Evolutionary conservation across 2,113 vertebrate species (phyloP).

Genomic region (Camelus dromedarius): DNA sequence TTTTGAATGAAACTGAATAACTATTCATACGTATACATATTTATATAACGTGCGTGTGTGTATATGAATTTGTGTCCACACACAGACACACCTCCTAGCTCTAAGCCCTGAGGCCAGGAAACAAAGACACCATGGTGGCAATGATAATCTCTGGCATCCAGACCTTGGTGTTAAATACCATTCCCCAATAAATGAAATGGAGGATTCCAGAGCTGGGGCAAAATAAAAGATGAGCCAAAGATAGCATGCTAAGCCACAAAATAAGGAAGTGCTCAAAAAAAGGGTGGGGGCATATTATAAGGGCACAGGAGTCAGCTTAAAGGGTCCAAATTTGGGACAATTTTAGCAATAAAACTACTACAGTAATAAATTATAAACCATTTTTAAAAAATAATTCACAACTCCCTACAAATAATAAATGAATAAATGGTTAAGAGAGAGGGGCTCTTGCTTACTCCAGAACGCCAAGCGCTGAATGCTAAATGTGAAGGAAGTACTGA

Average conservation of each 20-base stretch:
- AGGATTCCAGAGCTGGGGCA: not conserved
- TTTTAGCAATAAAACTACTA: not conserved
- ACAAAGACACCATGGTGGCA: not conserved
- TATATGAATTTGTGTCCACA: not conserved
- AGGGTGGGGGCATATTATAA: not conserved
- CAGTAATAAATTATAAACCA: not conserved
- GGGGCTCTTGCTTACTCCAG: not conserved
- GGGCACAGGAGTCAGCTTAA: not conserved
- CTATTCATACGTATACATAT: not conserved
- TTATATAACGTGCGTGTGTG: not conserved
- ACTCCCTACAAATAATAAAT: not conserved
- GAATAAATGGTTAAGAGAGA: not conserved
- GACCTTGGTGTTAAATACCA: not conserved
- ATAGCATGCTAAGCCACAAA: not conserved
- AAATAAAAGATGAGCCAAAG: not conserved
- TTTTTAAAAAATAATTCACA: not conserved
- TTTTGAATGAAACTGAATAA: not conserved
- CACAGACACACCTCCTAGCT: not conserved
- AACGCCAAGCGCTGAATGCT: not conserved
- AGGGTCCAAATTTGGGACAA: not conserved
- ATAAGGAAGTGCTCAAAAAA: not conserved
- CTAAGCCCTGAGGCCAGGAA: not conserved
- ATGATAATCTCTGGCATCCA: not conserved
- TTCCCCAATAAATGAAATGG: not conserved
- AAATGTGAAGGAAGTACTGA: not conserved